These are phyloP conservation scores for Stenichneumon culpator DNA, from an alignment of 2,888 invertebrate genomes.

Conservation along the genomic window DNA sequence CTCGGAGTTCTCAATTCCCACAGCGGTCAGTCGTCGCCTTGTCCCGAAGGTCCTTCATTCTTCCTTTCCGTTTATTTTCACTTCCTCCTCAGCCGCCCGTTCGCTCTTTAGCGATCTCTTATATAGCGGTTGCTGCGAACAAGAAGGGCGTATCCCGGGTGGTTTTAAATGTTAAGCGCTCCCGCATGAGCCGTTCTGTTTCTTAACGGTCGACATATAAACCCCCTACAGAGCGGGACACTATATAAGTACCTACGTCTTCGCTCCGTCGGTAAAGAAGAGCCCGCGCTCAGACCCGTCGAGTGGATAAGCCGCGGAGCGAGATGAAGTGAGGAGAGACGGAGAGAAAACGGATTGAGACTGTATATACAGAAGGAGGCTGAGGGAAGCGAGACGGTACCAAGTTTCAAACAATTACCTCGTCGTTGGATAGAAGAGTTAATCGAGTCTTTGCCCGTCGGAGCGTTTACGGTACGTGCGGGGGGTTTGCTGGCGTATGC, in stretches of 20 bases:
- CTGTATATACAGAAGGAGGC: not conserved
- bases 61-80: constrained; percentile 15
- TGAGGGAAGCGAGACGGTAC: constrained; percentile 16
- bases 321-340: constrained; percentile 60
- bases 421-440: constrained; percentile 63
- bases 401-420: constrained; percentile 69
- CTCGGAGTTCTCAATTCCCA: constrained; percentile 32
- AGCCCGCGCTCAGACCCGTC: constrained; percentile 25
- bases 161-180: not conserved
- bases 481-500: not conserved
- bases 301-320: constrained; percentile 59
- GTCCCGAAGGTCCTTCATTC: constrained; percentile 43
- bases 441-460: constrained; percentile 66
- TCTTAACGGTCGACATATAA: not conserved
- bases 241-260: constrained; percentile 14
- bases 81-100: not conserved
- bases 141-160: not conserved
- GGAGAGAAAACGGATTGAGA: constrained; percentile 16
- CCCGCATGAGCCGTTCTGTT: not conserved
- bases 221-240: constrained; percentile 6
- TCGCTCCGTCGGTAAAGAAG: constrained; percentile 19
- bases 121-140: not conserved
- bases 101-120: constrained; percentile 10
- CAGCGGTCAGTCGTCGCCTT: constrained; percentile 45
- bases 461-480: constrained; percentile 54